These are phyloP conservation scores for Diglossa brunneiventris DNA, from an alignment of 2,113 vertebrate species.

Conservation along the genomic window DNA sequence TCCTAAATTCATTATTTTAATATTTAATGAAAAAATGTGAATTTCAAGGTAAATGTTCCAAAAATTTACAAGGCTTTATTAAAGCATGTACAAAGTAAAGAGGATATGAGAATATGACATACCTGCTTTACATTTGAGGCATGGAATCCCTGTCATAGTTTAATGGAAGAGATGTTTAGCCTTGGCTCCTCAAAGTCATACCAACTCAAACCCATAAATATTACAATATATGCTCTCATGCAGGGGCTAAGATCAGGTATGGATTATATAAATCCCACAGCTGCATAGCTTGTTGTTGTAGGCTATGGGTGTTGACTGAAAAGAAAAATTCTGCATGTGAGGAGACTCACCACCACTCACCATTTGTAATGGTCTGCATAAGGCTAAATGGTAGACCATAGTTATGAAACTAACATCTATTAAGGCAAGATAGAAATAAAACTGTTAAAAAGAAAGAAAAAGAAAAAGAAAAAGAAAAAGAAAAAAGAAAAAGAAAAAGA, in stretches of 20 bases:
- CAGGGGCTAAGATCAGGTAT: neutral
- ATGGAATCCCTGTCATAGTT: neutral
- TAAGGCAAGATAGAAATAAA: neutral
- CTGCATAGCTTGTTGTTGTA: neutral
- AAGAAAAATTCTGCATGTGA: neutral
- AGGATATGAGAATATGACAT: neutral
- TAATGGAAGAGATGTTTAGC: neutral
- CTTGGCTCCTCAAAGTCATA: neutral
- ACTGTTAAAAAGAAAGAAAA: accelerated
- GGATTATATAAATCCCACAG: neutral
- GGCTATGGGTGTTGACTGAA: neutral
- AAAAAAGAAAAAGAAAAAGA: accelerated
- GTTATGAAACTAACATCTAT: neutral
- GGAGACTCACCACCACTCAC: neutral
- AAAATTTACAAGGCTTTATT: neutral
- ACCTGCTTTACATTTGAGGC: neutral
- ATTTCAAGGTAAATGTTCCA: neutral
- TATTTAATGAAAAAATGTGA: neutral
- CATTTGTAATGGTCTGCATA: neutral
- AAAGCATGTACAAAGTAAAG: neutral
- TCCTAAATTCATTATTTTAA: neutral
- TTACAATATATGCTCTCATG: neutral
- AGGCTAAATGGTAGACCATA: neutral
- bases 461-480: accelerated
- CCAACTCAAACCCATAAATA: neutral